Evolutionary conservation across 2,888 invertebrate species (phyloP).

Genomic region (Eretmocerus hayati): DNA sequence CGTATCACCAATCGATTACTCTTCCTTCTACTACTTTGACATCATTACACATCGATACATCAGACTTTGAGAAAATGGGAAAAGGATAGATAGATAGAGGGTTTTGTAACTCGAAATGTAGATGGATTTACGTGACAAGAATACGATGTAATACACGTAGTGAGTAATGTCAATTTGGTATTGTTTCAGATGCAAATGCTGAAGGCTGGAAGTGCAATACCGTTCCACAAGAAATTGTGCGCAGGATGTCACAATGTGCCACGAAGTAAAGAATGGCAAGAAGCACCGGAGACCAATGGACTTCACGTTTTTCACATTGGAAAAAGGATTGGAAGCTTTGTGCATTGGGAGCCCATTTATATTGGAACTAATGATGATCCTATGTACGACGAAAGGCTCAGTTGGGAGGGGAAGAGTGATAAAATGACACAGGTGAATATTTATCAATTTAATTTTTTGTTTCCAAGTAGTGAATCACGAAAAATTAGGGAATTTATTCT

Average conservation of each 20-base stretch:
- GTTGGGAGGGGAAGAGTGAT: slow-evolving; percentile 92
- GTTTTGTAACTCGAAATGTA: too few relatives aligned
- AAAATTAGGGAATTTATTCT: too few relatives aligned
- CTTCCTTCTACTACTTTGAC: too few relatives aligned
- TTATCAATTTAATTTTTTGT: neutral
- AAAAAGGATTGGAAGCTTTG: slow-evolving; percentile 68
- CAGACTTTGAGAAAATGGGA: too few relatives aligned
- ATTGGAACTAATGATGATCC: slow-evolving; percentile 86
- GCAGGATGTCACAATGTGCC: slow-evolving; percentile 85
- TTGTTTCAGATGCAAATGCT: slow-evolving; percentile 61
- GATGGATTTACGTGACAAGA: too few relatives aligned
- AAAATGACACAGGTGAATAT: slow-evolving; percentile 85
- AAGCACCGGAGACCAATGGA: slow-evolving; percentile 61
- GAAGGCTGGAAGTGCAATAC: slow-evolving; percentile 71
- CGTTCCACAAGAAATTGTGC: slow-evolving; percentile 87
- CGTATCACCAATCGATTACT: too few relatives aligned
- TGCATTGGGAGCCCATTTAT: slow-evolving; percentile 91
- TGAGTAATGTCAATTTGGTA: too few relatives aligned
- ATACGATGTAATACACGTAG: too few relatives aligned
- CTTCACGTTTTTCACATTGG: slow-evolving; percentile 79
- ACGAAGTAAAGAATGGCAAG: slow-evolving; percentile 77
- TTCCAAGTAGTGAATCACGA: too few relatives aligned
- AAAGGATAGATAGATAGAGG: too few relatives aligned
- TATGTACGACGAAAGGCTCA: slow-evolving; percentile 82
- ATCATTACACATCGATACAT: too few relatives aligned